phyloP scores from a whole-genome alignment of 2,888 invertebrate genomes.

The Himalopsyche anomala region DNA sequence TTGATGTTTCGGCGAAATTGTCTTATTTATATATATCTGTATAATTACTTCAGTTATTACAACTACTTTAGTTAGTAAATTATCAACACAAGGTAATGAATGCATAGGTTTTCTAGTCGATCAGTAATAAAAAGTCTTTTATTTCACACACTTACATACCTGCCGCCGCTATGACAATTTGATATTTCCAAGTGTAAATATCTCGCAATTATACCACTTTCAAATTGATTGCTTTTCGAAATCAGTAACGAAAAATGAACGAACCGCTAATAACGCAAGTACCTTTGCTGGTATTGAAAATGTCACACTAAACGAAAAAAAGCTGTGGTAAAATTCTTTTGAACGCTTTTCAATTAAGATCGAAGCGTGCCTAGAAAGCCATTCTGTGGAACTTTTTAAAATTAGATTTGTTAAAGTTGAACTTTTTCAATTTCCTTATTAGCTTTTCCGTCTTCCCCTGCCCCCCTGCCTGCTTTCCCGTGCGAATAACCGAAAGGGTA shows the following conservation, averaged over 20 bases:
- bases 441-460: not conserved
- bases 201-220: too few relatives aligned
- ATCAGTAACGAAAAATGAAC: not conserved
- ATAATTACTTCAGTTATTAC: too few relatives aligned
- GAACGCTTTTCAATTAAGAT: conserved; percentile 34
- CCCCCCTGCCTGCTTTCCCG: not conserved
- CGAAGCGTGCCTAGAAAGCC: conserved; percentile 34
- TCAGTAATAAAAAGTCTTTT: too few relatives aligned
- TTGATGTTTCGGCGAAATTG: too few relatives aligned
- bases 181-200: too few relatives aligned
- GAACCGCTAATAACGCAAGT: not conserved
- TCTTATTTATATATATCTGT: too few relatives aligned
- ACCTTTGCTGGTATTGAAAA: not conserved
- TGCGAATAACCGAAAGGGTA: conserved; percentile 5
- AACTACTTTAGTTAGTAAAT: too few relatives aligned
- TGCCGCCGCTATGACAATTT: too few relatives aligned
- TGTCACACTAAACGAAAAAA: conserved; percentile 9
- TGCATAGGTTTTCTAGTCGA: too few relatives aligned
- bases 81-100: too few relatives aligned
- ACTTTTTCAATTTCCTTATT: conserved; percentile 34
- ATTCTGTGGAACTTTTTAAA: conserved; percentile 34
- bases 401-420: conserved; percentile 34
- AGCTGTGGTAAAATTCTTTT: conserved; percentile 16
- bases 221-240: not conserved
- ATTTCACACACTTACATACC: too few relatives aligned